Evolutionary conservation across 1,140 invertebrate genomes (phyloP).

Genomic region (Eueides isabella): DNA sequence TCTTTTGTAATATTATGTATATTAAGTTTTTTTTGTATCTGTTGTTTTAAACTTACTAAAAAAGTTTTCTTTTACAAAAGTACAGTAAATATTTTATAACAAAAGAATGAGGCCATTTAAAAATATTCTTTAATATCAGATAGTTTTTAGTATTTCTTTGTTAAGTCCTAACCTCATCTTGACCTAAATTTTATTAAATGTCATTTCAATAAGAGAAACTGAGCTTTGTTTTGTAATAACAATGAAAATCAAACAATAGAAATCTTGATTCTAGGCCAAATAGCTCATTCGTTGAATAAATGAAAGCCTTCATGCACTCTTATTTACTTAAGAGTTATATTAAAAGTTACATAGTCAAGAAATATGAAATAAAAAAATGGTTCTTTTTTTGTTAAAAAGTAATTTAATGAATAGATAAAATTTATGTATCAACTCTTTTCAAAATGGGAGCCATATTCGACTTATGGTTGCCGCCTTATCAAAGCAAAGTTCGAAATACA

Average conservation of each 20-base stretch:
- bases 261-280: constrained; percentile 5
- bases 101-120: background rate
- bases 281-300: background rate
- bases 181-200: constrained; percentile 7
- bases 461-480: too few relatives aligned
- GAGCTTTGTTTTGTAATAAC: constrained; percentile 1
- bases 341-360: too few relatives aligned
- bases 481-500: too few relatives aligned
- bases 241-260: constrained; percentile 9
- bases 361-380: too few relatives aligned
- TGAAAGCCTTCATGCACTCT: background rate
- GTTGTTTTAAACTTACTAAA: too few relatives aligned
- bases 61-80: too few relatives aligned
- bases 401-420: too few relatives aligned
- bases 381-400: too few relatives aligned
- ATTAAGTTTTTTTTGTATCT: too few relatives aligned
- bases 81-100: background rate
- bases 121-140: background rate
- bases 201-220: background rate
- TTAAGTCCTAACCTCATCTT: background rate
- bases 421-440: too few relatives aligned
- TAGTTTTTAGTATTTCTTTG: background rate
- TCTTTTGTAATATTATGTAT: too few relatives aligned
- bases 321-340: background rate
- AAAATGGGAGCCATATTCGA: too few relatives aligned